phyloP scores from a whole-genome alignment of 2,113 vertebrate genomes.

The Hyla sarda region DNA sequence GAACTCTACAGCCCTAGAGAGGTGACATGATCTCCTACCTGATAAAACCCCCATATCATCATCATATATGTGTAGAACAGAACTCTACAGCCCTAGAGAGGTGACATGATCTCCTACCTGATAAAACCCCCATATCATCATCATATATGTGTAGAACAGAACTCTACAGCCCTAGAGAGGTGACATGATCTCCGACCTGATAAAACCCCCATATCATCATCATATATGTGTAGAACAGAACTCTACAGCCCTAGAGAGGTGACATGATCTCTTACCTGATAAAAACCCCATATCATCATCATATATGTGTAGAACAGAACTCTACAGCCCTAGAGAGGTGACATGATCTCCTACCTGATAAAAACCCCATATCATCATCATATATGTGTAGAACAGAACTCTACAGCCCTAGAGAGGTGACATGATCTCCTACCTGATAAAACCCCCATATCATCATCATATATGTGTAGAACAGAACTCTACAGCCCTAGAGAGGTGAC shows the following conservation, averaged over 20 bases:
- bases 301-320: neutral
- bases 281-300: slow-evolving; percentile 61
- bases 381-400: neutral
- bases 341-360: slow-evolving; percentile 75
- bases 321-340: neutral
- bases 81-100: neutral
- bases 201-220: slow-evolving; percentile 63
- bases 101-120: slow-evolving; percentile 72
- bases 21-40: slow-evolving; percentile 71
- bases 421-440: slow-evolving; percentile 78
- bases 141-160: neutral
- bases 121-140: slow-evolving; percentile 67
- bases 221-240: neutral
- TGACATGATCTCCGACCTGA: slow-evolving; percentile 74
- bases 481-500: neutral
- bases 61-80: neutral
- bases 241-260: neutral
- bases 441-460: too few relatives aligned
- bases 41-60: slow-evolving; percentile 67
- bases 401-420: neutral
- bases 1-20: neutral
- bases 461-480: neutral
- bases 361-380: slow-evolving; percentile 61
- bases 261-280: slow-evolving; percentile 75
- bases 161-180: neutral